Evolutionary conservation across 1,140 invertebrate species (phyloP).

Genomic region (Listronotus bonariensis): DNA sequence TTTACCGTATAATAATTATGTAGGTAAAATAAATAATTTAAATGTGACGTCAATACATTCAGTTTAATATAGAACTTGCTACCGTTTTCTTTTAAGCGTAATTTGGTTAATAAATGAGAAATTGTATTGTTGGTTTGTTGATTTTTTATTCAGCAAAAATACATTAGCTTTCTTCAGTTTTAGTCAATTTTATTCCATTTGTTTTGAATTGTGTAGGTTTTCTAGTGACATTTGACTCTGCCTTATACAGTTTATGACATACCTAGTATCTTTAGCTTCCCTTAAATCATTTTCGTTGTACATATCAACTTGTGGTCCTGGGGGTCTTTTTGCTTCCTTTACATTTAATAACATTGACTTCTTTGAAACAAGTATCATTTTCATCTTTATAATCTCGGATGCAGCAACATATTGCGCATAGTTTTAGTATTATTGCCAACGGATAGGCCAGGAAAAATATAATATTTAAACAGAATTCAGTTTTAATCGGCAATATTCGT

Average conservation of each 20-base stretch:
- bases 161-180: too few species aligned
- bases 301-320: slow-evolving; percentile 40
- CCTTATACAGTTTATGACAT: slow-evolving; percentile 45
- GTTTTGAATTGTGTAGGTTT: not conserved
- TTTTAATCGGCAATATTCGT: slow-evolving; percentile 42
- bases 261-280: slow-evolving; percentile 48
- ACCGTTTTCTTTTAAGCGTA: too few species aligned
- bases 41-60: too few species aligned
- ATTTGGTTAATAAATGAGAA: too few species aligned
- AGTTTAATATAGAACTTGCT: too few species aligned
- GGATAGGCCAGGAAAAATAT: slow-evolving; percentile 54
- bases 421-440: slow-evolving; percentile 37
- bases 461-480: slow-evolving; percentile 51
- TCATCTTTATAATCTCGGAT: slow-evolving; percentile 33
- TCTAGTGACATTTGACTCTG: slow-evolving; percentile 43
- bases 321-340: slow-evolving; percentile 22
- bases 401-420: slow-evolving; percentile 41
- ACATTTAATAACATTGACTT: slow-evolving; percentile 41
- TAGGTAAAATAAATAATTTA: too few species aligned
- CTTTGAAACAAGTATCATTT: slow-evolving; percentile 36
- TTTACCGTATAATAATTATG: too few species aligned
- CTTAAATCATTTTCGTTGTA: slow-evolving; percentile 44
- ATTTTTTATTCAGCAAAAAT: too few species aligned
- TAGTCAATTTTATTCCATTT: too few species aligned
- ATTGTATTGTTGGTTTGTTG: too few species aligned